Evolutionary conservation across 2,113 vertebrate species (phyloP).

Genomic region (Coregonus clupeaformis): DNA sequence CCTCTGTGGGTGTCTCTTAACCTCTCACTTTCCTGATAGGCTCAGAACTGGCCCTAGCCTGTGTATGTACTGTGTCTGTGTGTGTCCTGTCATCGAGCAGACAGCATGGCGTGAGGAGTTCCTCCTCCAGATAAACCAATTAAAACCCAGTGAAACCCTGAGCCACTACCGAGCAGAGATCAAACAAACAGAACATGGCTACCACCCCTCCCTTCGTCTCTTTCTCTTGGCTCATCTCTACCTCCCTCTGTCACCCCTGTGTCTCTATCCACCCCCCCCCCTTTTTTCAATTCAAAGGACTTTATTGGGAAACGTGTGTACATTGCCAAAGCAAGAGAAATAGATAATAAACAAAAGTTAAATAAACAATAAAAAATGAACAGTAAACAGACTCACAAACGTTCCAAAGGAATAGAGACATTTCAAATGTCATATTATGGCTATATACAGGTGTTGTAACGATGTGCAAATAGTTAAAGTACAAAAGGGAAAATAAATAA

Average conservation of each 20-base stretch:
- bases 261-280: background rate
- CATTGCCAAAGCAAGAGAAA: no score
- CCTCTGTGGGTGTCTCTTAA: background rate
- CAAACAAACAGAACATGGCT: constrained; percentile 24
- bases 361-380: no score
- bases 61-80: constrained; percentile 15
- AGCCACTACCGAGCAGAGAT: constrained; percentile 25
- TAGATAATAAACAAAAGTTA: no score
- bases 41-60: constrained; percentile 6
- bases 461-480: no score
- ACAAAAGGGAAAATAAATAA: no score
- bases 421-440: no score
- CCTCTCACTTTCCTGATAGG: background rate
- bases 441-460: no score
- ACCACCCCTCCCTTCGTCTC: background rate
- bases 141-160: constrained; percentile 34
- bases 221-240: background rate
- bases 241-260: background rate
- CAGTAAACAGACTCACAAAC: no score
- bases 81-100: constrained; percentile 10
- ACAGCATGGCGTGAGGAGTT: constrained; percentile 24
- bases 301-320: no score
- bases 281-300: background rate
- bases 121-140: constrained; percentile 54
- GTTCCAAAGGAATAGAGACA: no score